Percentiles rank a stretch among this genome's conserved stretches.
Evolutionary conservation across 1,140 invertebrate species (phyloP).

Genomic region (Ips typographus): DNA sequence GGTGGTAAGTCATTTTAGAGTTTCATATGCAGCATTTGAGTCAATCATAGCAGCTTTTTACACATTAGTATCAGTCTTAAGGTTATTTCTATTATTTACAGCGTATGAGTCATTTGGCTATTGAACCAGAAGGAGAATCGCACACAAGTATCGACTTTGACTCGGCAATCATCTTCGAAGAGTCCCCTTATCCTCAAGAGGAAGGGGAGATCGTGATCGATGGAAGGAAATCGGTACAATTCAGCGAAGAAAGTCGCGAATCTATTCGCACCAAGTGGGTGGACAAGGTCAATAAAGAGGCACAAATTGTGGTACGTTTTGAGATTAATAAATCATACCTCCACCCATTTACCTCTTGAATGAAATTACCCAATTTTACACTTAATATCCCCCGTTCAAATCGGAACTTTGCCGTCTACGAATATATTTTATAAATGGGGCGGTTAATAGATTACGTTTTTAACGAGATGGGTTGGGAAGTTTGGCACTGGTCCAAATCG

Average conservation of each 20-base stretch:
- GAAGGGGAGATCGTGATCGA: constrained; percentile 69
- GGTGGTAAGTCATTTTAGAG: constrained; percentile 41
- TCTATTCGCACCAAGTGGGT: constrained; percentile 72
- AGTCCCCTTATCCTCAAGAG: constrained; percentile 55
- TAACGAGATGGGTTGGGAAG: not conserved
- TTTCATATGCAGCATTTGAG: not conserved
- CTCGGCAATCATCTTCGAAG: constrained; percentile 59
- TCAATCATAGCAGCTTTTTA: not conserved
- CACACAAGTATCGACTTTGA: constrained; percentile 63
- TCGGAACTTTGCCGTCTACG: constrained; percentile 7
- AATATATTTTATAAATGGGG: not conserved
- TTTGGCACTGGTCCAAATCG: constrained; percentile 10
- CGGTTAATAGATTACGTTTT: constrained; percentile 1
- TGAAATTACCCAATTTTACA: constrained; percentile 16
- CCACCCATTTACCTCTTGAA: not conserved
- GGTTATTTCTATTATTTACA: constrained; percentile 22
- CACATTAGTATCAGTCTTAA: too few relatives aligned
- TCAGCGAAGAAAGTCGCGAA: constrained; percentile 60
- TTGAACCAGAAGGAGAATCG: constrained; percentile 62
- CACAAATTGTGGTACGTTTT: constrained; percentile 70
- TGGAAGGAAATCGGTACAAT: constrained; percentile 57
- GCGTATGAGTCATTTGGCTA: constrained; percentile 45
- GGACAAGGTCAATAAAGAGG: constrained; percentile 65
- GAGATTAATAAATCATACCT: not conserved
- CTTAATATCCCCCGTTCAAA: constrained; percentile 1